phyloP scores from a whole-genome alignment of 2,797 vertebrate species.

The Menidia menidia region DNA sequence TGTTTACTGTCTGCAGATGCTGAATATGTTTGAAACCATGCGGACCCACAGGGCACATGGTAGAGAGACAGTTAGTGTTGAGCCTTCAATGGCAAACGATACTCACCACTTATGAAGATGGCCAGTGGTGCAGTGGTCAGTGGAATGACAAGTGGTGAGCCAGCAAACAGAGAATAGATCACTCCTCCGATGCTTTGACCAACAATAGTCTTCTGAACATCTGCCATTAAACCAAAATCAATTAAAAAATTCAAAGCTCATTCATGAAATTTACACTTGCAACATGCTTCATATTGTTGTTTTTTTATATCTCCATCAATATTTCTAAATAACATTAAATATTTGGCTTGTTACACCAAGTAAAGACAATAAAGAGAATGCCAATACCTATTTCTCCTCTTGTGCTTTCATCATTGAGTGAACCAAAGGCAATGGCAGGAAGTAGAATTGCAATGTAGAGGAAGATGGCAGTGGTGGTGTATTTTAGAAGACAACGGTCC shows the following conservation, averaged over 20 bases:
- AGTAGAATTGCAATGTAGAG: slow-evolving; percentile 95
- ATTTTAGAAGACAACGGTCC: slow-evolving; percentile 88
- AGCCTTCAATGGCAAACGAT: neutral
- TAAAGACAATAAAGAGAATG: neutral
- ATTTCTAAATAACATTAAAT: neutral
- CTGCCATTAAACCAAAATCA: slow-evolving; percentile 66
- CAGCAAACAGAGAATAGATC: slow-evolving; percentile 89
- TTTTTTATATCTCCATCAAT: neutral
- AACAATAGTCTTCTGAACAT: slow-evolving; percentile 93
- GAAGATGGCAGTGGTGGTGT: slow-evolving; percentile 94
- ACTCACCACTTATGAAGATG: slow-evolving; percentile 91
- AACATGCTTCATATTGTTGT: no score
- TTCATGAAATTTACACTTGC: neutral
- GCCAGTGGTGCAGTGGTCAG: slow-evolving; percentile 92
- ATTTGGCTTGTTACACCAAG: neutral
- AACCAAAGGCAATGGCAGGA: slow-evolving; percentile 94
- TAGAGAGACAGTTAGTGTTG: neutral
- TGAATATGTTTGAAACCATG: neutral
- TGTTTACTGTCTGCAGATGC: neutral
- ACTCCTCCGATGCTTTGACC: slow-evolving; percentile 94
- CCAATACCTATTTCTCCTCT: slow-evolving; percentile 89
- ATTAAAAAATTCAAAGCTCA: neutral
- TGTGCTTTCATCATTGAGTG: slow-evolving; percentile 94
- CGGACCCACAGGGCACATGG: neutral
- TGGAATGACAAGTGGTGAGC: slow-evolving; percentile 91